A percentile compares a stretch with the other conserved stretches of the same genome.
phyloP scores from a whole-genome alignment of 2,113 vertebrate species.

The Tragulus kanchil region DNA sequence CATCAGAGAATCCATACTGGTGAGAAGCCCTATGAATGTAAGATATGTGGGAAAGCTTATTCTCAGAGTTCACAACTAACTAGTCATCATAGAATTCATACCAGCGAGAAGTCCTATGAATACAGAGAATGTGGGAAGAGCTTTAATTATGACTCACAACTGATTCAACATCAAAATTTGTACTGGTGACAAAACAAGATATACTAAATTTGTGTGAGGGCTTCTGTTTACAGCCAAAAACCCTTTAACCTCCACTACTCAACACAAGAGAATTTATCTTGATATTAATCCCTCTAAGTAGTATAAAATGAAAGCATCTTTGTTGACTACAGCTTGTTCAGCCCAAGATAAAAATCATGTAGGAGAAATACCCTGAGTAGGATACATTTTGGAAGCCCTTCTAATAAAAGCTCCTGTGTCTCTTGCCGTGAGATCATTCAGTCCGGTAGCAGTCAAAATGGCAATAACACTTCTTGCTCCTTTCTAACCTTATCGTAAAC shows the following conservation, averaged over 20 bases:
- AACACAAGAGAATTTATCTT: too few relatives aligned
- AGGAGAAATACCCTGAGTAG: conserved; percentile 58
- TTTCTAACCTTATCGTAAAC: conserved; percentile 36
- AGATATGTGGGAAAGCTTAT: conserved; percentile 86
- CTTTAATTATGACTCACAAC: conserved; percentile 62
- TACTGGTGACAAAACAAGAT: conserved; percentile 63
- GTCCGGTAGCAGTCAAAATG: conserved; percentile 29
- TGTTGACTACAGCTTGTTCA: too few relatives aligned
- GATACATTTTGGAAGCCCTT: conserved; percentile 64
- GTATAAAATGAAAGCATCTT: too few relatives aligned
- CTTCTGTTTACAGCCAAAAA: too few relatives aligned
- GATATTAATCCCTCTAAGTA: too few relatives aligned
- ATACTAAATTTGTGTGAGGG: too few relatives aligned
- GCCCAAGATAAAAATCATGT: too few relatives aligned
- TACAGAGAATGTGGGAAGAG: conserved; percentile 78
- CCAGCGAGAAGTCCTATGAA: conserved; percentile 82
- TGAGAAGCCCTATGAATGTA: conserved; percentile 84
- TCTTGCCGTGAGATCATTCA: conserved; percentile 49
- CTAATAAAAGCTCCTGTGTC: conserved; percentile 41
- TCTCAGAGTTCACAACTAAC: conserved; percentile 85
- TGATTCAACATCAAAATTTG: conserved; percentile 74
- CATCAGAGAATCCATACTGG: conserved; percentile 79
- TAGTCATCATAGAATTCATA: conserved; percentile 87
- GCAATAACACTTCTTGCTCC: not conserved
- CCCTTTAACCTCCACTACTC: too few relatives aligned